phyloP scores from a whole-genome alignment of 1,140 invertebrate genomes.

The Drosophila willistoni region DNA sequence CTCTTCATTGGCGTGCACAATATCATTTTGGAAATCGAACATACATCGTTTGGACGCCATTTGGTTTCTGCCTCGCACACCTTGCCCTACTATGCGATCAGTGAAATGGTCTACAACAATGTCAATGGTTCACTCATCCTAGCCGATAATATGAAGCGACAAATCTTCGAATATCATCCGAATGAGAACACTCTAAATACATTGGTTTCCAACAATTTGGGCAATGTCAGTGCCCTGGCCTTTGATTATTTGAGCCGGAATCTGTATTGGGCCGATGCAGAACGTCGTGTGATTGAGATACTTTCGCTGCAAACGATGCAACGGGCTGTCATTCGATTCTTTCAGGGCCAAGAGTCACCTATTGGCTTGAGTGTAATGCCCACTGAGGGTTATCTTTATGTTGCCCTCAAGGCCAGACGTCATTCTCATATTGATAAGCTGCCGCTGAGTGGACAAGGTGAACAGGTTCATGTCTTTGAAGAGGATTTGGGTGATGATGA shows the following conservation, averaged over 20 bases:
- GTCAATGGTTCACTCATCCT: slow-evolving; percentile 84
- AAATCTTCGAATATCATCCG: slow-evolving; percentile 83
- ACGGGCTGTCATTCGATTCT: slow-evolving; percentile 85
- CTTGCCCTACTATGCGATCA: slow-evolving; percentile 82
- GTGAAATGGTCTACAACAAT: slow-evolving; percentile 83
- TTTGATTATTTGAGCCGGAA: slow-evolving; percentile 88
- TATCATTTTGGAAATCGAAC: slow-evolving; percentile 83
- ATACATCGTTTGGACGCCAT: slow-evolving; percentile 84
- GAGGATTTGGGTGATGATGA: slow-evolving; percentile 80
- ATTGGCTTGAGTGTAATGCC: slow-evolving; percentile 86
- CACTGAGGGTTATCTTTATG: slow-evolving; percentile 88
- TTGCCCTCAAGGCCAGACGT: slow-evolving; percentile 84
- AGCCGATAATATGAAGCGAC: slow-evolving; percentile 84
- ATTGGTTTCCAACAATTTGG: slow-evolving; percentile 84
- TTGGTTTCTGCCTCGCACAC: slow-evolving; percentile 55
- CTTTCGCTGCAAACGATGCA: slow-evolving; percentile 84
- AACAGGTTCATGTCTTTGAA: slow-evolving; percentile 84
- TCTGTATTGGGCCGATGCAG: slow-evolving; percentile 87
- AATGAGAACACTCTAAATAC: slow-evolving; percentile 53
- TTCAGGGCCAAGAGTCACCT: slow-evolving; percentile 85
- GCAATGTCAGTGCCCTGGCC: slow-evolving; percentile 86
- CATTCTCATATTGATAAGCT: slow-evolving; percentile 86
- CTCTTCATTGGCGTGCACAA: slow-evolving; percentile 82
- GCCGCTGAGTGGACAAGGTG: slow-evolving; percentile 85
- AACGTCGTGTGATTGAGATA: slow-evolving; percentile 85